Base-by-base conservation (phyloP, 2,888 invertebrate genomes). In the Ametastegia equiseti region DNA sequence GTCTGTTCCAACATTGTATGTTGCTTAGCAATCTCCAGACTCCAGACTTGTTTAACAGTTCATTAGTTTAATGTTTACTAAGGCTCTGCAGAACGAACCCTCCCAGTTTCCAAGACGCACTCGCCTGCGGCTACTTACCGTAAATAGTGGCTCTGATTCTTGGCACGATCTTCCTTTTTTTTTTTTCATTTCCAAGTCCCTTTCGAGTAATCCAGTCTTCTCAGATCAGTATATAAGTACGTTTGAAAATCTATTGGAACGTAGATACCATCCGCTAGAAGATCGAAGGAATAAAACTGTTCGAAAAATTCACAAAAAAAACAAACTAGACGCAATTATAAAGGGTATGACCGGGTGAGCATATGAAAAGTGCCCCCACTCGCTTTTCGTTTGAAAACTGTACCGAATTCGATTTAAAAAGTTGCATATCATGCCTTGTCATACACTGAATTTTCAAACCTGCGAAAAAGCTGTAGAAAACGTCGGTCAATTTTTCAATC, bases 21-120 rank as follows among this genome's bases (percentile, higher is more conserved):
- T 47, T 47, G 47, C 27, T 71, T 7, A 71, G 47, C 47, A 71
- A 71, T 71, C 71, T 71, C 30, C n/a, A 45, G 47, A 71, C 42
- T 71, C 47, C 27, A 83, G 83, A 84, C 87, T 87, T 83, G 84
- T 87, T 88, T 86, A 87, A 85, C 87, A 83, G 87, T 87, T 87
- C 87, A 87, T 87, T 87, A 87, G 85, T 82, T 82, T 67, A 71
- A 71, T 27, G 47, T 71, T 71, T 71, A 27, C 71, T 2, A 45
- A 47, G 42, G 30, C 71, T 30, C 23, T n/a, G 71, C 23, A 71
- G 42, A 45, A 75, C n/a, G 47, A 71, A 71, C 71, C 71, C 45
- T 36, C 75, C 1, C 36, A 75, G 36, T 54, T 54, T 75, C 11
- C 36, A 11, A 50, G 50, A 73, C 50, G 33, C 73, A 73, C 50